Conservation (phyloP, 2,797 vertebrate genomes). For the Lindbergichthys nudifrons region DNA sequence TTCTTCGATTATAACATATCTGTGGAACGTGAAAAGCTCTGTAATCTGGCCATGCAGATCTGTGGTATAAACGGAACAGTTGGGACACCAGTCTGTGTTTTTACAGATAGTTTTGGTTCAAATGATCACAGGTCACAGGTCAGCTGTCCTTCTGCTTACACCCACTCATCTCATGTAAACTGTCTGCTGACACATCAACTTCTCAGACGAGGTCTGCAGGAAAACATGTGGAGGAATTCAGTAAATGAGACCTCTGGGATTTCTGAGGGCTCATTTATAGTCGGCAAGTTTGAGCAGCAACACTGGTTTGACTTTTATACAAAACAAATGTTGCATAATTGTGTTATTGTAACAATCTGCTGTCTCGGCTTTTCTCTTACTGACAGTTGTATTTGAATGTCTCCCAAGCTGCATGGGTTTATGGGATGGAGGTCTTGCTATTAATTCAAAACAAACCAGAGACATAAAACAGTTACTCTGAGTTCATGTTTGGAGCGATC, state of each 20-base stretch:
- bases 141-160: neutral
- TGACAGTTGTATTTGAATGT: slow-evolving; percentile 10
- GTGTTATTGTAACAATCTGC: slow-evolving; percentile 12
- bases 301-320: neutral
- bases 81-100: too few species aligned
- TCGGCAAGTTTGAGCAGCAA: slow-evolving; percentile 4
- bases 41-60: too few species aligned
- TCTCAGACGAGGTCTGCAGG: slow-evolving; percentile 13
- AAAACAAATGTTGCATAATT: slow-evolving; percentile 23
- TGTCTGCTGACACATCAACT: neutral
- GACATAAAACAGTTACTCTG: neutral
- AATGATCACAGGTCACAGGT: neutral
- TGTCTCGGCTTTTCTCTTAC: neutral
- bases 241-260: slow-evolving; percentile 14
- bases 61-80: too few species aligned
- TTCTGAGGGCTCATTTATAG: slow-evolving; percentile 4
- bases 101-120: neutral
- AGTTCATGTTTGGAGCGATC: slow-evolving; percentile 9
- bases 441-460: slow-evolving; percentile 10
- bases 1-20: too few species aligned
- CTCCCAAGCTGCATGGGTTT: neutral
- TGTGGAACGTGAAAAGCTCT: too few species aligned
- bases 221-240: neutral
- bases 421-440: neutral
- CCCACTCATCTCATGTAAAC: neutral